Base-by-base conservation (phyloP, 2,888 invertebrate species). In the Blomia tropicalis region DNA sequence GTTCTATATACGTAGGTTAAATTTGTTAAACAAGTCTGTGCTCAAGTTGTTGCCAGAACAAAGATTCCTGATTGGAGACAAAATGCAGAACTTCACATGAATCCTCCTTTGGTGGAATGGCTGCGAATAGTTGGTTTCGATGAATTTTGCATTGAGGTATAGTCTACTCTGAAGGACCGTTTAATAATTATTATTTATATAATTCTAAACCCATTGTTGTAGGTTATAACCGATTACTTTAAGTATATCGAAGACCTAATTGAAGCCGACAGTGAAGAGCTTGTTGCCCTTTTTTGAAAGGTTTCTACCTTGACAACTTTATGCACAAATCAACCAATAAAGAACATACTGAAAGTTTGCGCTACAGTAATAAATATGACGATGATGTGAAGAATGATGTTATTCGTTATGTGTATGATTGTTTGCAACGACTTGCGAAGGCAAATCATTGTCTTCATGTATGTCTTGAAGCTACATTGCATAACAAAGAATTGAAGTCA, bases 91-190 rank as follows among this genome's bases (percentile, higher is more conserved):
- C 81, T 87, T 69, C 69, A 71, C 53, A 70, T 70, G 29, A 76
- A 73, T 67, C 90, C 89, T 30, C 84, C 86, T 60, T 77, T 92
- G 66, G 81, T 82, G 69, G 87, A 90, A 75, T 95, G 93, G 93
- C 79, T 95, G 60, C 80, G 85, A 67, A 88, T 93, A 25, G 92
- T 93, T 23, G 93, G 89, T 36, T 80, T 89, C 62, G 79, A 81
- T 59, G 78, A 79, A 58, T 81, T 82, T 68, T 82, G 84, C 44
- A 82, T 85, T 67, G 78, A 81, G 79, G 84, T 82, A 72, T 70
- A 69, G 65, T 3, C 3, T 32, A 19, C 23, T n/a, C n/a, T n/a
- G n/a, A n/a, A n/a, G n/a, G n/a, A n/a, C n/a, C n/a, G n/a, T n/a
- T n/a, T n/a, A n/a, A n/a, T n/a, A n/a, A n/a, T n/a, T n/a, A n/a